Evolutionary conservation across 2,888 invertebrate species (phyloP), one percentile per base, ranked within the genome.

Genomic region (Idaea biselata): DNA sequence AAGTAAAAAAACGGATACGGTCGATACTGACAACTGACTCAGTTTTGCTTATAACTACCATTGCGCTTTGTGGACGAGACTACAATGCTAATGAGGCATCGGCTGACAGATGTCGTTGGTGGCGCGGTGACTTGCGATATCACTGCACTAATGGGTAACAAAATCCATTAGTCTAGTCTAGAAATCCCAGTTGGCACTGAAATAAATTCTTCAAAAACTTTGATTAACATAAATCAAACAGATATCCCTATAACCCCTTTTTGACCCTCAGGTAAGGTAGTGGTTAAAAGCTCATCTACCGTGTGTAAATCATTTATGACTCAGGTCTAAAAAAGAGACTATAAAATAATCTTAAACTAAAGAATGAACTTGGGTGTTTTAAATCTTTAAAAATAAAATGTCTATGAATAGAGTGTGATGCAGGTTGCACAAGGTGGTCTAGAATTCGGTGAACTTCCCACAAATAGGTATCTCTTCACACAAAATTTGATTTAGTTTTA

Each of bases 21-120:
- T 25, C 5, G 25, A 5, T 25, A 25, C 25, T 25, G 25, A 44
- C 14, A 14, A 8, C 14, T 44, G 44, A 14, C 44, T 44, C 44
- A 44, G 44, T 44, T 7, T 44, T 44, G 44, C 44, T 44, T 44
- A 11, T 44, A 11, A 44, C 44, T 14, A 8, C 11, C 14, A 8
- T 11, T 44, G 14, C 14, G 44, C 44, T 8, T 8, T 44, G 44
- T 44, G 44, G 44, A 44, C 44, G 44, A 44, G 44, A 62, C 70
- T 70, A 80, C 77, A 79, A 78, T 78, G 74, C 81, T 82, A 81
- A 83, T 78, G 82, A 81, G 76, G 73, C 74, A 75, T 73, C 71
- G 71, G 72, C 68, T 60, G 78, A 78, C 79, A 80, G 81, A 78
- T 75, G 79, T 76, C 76, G 71, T 69, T 56, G 60, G 16, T 56